Conservation (phyloP, 2,888 invertebrate genomes). For the Eupithecia insigniata region DNA sequence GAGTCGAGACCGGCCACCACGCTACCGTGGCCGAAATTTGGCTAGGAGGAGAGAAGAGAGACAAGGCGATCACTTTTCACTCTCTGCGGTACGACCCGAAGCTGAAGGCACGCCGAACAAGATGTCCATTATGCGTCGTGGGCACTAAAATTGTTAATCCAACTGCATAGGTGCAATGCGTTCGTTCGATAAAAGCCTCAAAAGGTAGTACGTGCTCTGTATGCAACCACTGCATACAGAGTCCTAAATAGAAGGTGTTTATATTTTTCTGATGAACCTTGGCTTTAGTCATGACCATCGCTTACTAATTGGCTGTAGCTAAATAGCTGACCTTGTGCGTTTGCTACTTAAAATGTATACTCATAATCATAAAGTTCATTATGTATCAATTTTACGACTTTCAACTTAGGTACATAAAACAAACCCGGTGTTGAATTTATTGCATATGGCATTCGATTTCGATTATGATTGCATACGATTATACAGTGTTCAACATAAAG, state of each 20-base stretch:
- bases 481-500: not conserved
- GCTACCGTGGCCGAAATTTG: not conserved
- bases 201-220: not conserved
- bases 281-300: conserved; percentile 47
- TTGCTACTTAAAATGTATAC: not conserved
- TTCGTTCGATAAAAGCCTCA: not conserved
- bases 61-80: no score
- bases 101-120: not conserved
- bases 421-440: not conserved
- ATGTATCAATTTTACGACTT: conserved; percentile 4
- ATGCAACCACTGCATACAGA: conserved; percentile 19
- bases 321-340: conserved; percentile 15
- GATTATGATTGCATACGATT: not conserved
- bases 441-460: not conserved
- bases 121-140: not conserved
- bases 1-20: no score
- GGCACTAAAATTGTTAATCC: not conserved
- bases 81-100: no score
- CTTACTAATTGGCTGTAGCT: conserved; percentile 56
- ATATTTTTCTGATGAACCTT: conserved; percentile 59
- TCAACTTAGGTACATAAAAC: conserved; percentile 9
- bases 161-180: not conserved
- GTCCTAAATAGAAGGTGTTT: conserved; percentile 58
- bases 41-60: not conserved
- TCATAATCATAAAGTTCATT: conserved; percentile 1